phyloP scores from a whole-genome alignment of 2,113 vertebrate genomes.

The Cnemophilus loriae region DNA sequence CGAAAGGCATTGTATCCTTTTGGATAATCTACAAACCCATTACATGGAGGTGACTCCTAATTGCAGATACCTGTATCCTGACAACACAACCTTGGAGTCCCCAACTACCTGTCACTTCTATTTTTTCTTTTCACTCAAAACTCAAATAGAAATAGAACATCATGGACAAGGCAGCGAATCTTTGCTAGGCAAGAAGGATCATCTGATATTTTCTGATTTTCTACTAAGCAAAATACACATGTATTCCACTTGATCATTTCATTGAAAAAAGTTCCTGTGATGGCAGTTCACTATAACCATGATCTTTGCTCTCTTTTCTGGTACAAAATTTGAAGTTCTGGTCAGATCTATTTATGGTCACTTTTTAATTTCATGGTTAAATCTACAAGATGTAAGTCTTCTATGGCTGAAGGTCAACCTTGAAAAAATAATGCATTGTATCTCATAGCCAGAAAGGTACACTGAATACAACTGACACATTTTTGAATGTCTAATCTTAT shows the following conservation, averaged over 20 bases:
- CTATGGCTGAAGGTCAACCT: neutral
- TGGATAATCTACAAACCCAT: neutral
- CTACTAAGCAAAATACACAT: neutral
- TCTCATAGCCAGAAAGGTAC: neutral
- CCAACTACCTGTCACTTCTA: neutral
- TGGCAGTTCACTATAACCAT: neutral
- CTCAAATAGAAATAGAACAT: neutral
- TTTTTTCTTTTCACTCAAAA: neutral
- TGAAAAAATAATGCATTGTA: neutral
- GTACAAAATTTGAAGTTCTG: neutral
- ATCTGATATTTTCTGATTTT: neutral
- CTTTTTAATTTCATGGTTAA: neutral
- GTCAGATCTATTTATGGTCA: neutral
- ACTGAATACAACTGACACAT: neutral
- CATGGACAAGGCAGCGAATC: neutral
- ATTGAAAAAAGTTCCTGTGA: neutral
- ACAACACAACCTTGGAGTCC: neutral
- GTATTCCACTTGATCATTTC: neutral
- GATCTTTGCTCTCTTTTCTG: neutral
- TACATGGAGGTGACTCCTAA: neutral
- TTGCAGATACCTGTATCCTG: neutral
- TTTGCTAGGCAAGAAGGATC: neutral
- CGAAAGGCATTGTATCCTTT: rapidly evolving
- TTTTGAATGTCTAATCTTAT: neutral
- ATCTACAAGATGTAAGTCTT: neutral